Base-by-base conservation (phyloP, 2,888 invertebrate species). In the Heliconius sara region DNA sequence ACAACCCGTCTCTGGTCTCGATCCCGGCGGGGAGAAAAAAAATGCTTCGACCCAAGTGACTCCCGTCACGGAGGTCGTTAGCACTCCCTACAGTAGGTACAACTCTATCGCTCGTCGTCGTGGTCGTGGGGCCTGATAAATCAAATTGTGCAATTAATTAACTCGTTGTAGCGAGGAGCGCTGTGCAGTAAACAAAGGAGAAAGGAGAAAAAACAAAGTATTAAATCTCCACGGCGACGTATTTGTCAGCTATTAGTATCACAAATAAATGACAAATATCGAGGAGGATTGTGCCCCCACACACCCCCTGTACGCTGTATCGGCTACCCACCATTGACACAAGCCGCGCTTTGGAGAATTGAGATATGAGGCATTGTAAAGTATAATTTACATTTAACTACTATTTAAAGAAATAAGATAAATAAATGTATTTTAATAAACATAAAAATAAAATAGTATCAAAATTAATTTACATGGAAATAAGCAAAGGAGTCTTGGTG, bases 31-130 rank as follows among this genome's bases (percentile, higher is more conserved):
- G 79, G 77, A 75, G 74, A 72, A 57, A 73, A 79, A 79, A 81
- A 79, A 78, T n/a, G 22, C 13, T 71, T 75, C 71, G 47, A 47
- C 72, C 47, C 77, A 70, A 72, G 77, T 76, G 75, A 79, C 74
- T 76, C 79, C 67, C 76, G 78, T 80, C 75, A 70, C 78, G 73
- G 73, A 80, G 78, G 81, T 80, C 81, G 72, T 80, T 81, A 77
- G 80, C 81, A 80, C 78, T 75, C 66, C 25, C 60, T 13, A n/a
- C 4, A 22, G 25, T 25, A 27, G 43, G 43, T 27, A 60, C 39
- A 6, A 25, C 25, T 68, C 68, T 43, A 68, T 39, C 43, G 70
- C 43, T 16, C 16, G 4, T 39, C 39, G 13, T 25, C n/a, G 39
- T 43, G 43, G 16, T 25, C 43, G 7, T 16, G 25, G 25, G 6